phyloP scores from a whole-genome alignment of 2,113 vertebrate genomes.

The Indicator indicator region DNA sequence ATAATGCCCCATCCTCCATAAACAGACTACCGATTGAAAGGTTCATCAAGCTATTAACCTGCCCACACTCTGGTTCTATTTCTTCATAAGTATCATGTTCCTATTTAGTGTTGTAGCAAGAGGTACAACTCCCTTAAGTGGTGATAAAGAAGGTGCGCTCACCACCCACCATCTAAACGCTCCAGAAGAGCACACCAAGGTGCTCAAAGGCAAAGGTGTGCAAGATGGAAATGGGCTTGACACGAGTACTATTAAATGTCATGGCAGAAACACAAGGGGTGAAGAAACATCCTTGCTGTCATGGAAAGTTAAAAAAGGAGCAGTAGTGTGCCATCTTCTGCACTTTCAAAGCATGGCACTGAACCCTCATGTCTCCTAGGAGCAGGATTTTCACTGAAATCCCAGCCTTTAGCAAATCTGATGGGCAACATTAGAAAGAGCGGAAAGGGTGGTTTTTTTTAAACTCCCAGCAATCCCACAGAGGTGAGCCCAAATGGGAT shows the following conservation, averaged over 20 bases:
- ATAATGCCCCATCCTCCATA: too few relatives aligned
- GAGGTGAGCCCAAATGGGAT: slow-evolving; percentile 6
- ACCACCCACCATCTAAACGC: background rate
- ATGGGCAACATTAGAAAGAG: background rate
- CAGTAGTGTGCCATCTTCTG: background rate
- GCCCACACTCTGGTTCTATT: too few relatives aligned
- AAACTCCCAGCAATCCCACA: slow-evolving; percentile 20
- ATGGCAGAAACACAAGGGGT: background rate
- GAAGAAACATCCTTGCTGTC: background rate
- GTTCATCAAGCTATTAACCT: too few relatives aligned
- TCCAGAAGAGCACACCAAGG: background rate
- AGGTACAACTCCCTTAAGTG: background rate
- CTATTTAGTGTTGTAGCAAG: background rate
- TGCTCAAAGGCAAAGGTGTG: background rate
- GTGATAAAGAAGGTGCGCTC: background rate
- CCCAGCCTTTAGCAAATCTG: background rate
- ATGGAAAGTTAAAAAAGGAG: background rate
- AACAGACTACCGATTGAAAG: too few relatives aligned
- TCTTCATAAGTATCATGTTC: background rate
- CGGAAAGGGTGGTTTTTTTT: background rate
- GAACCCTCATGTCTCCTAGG: background rate
- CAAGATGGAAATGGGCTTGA: background rate
- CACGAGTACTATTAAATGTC: background rate
- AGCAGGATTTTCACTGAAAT: slow-evolving; percentile 45
- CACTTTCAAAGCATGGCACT: background rate